These are phyloP conservation scores for Anthophora plumipes DNA, from an alignment of 2,888 invertebrate species.

Conservation along the genomic window DNA sequence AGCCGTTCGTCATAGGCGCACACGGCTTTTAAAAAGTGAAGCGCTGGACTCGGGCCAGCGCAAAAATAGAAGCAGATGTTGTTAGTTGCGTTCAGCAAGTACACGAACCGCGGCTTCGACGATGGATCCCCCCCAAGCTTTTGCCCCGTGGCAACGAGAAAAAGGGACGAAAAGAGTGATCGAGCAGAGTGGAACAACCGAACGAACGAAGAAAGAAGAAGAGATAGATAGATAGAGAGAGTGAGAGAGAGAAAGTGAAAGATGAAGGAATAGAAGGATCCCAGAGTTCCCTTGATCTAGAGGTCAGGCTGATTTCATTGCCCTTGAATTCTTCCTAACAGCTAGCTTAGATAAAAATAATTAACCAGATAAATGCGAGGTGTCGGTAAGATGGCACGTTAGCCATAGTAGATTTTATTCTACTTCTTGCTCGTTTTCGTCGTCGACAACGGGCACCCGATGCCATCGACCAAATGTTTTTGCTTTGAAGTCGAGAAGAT, in stretches of 20 bases:
- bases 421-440: not conserved
- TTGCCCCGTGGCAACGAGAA: not conserved
- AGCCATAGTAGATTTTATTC: constrained; percentile 65
- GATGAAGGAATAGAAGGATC: constrained; percentile 39
- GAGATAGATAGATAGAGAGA: too few relatives aligned
- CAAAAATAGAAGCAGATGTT: constrained; percentile 85
- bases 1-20: constrained; percentile 80
- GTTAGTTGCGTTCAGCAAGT: constrained; percentile 80
- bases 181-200: constrained; percentile 32
- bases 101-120: constrained; percentile 65
- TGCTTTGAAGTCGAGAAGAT: constrained; percentile 81
- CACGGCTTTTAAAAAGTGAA: constrained; percentile 80
- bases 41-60: constrained; percentile 84
- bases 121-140: constrained; percentile 33
- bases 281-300: constrained; percentile 49
- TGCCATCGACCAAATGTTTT: constrained; percentile 74
- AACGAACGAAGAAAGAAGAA: constrained; percentile 49
- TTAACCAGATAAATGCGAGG: constrained; percentile 78
- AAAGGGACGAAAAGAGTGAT: not conserved
- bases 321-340: constrained; percentile 81
- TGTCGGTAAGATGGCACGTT: constrained; percentile 64
- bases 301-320: constrained; percentile 78
- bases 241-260: constrained; percentile 21
- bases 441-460: not conserved
- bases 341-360: constrained; percentile 83